phyloP scores from a whole-genome alignment of 2,113 vertebrate genomes.

The Notothenia rossii region DNA sequence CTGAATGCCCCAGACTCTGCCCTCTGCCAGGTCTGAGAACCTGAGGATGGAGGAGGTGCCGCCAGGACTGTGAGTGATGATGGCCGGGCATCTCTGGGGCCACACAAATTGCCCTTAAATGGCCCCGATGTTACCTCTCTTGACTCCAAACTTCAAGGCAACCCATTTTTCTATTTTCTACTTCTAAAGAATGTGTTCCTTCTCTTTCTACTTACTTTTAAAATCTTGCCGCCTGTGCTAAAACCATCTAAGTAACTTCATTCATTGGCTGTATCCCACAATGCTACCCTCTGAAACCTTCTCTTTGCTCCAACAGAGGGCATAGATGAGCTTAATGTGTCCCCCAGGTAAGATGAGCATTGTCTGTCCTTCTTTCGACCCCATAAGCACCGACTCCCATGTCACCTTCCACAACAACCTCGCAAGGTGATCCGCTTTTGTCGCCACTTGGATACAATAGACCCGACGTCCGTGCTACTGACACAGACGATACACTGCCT shows the following conservation, averaged over 20 bases:
- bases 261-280: background rate
- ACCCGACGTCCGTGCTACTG: slow-evolving; percentile 16
- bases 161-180: slow-evolving; percentile 36
- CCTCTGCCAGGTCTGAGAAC: slow-evolving; percentile 68
- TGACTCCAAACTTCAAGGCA: slow-evolving; percentile 34
- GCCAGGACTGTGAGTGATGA: slow-evolving; percentile 70
- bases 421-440: slow-evolving; percentile 58
- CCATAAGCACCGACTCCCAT: slow-evolving; percentile 28
- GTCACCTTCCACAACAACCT: slow-evolving; percentile 48
- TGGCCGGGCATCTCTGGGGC: slow-evolving; percentile 39
- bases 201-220: background rate
- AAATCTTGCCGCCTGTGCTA: background rate
- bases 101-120: slow-evolving; percentile 42
- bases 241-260: background rate
- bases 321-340: slow-evolving; percentile 24
- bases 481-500: slow-evolving; percentile 36
- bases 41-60: slow-evolving; percentile 65
- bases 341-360: slow-evolving; percentile 55
- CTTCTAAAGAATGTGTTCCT: background rate
- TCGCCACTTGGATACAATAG: slow-evolving; percentile 50
- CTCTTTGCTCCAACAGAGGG: slow-evolving; percentile 11
- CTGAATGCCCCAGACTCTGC: slow-evolving; percentile 67
- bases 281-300: background rate
- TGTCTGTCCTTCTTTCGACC: slow-evolving; percentile 41
- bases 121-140: slow-evolving; percentile 11